These are phyloP conservation scores for Leucania comma DNA, from an alignment of 2,888 invertebrate species.

Conservation along the genomic window DNA sequence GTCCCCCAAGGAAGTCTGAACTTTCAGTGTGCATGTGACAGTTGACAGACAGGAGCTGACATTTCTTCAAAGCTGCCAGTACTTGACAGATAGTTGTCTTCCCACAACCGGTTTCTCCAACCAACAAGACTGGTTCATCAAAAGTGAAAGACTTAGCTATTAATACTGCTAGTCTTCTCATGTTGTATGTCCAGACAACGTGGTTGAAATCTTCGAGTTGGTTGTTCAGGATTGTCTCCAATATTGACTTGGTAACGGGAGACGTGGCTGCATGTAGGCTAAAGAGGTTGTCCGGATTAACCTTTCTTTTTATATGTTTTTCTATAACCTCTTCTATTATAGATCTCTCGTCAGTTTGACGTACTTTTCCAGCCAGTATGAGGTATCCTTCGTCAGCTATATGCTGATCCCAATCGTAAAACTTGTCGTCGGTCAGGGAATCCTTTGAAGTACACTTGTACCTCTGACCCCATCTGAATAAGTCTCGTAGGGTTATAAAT, in stretches of 20 bases:
- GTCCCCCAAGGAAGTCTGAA: slow-evolving; percentile 98
- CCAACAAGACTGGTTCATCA: slow-evolving; percentile 97
- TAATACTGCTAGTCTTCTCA: slow-evolving; percentile 95
- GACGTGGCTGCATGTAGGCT: slow-evolving; percentile 93
- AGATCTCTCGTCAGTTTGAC: slow-evolving; percentile 95
- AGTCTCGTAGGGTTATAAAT: slow-evolving; percentile 98
- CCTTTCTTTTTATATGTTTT: slow-evolving; percentile 94
- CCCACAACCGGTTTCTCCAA: slow-evolving; percentile 99
- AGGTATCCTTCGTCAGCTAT: slow-evolving; percentile 99
- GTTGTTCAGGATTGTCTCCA: slow-evolving; percentile 92
- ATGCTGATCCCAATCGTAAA: slow-evolving; percentile 99
- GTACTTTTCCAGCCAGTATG: slow-evolving; percentile 97
- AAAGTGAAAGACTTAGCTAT: slow-evolving; percentile 96
- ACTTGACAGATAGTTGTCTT: slow-evolving; percentile 99
- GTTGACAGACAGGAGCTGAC: slow-evolving; percentile 95
- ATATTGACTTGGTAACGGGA: slow-evolving; percentile 93
- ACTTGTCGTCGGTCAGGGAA: slow-evolving; percentile 88
- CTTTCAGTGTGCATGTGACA: slow-evolving; percentile 99
- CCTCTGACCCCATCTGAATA: slow-evolving; percentile 99
- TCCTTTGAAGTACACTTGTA: slow-evolving; percentile 94
- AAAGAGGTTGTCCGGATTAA: slow-evolving; percentile 93
- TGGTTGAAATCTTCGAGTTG: slow-evolving; percentile 92
- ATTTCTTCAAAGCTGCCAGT: slow-evolving; percentile 93
- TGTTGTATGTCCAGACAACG: slow-evolving; percentile 98
- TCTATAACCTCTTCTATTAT: slow-evolving; percentile 95